phyloP scores from a whole-genome alignment of 1,140 invertebrate species.

The Leguminivora glycinivorella region DNA sequence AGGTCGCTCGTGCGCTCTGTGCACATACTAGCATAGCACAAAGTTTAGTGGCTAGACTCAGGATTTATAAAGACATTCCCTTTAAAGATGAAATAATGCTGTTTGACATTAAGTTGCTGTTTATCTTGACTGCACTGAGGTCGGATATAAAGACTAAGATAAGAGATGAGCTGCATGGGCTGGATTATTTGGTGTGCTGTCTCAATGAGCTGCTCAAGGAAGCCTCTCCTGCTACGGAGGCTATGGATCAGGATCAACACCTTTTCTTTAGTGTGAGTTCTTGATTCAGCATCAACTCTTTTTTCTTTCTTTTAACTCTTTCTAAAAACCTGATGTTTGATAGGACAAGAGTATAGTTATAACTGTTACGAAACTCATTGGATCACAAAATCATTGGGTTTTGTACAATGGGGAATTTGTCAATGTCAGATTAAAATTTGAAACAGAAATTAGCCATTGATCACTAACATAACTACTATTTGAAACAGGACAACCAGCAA shows the following conservation, averaged over 20 bases:
- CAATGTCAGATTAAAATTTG: too few species aligned
- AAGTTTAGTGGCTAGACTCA: slow-evolving; percentile 87
- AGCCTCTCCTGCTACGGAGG: slow-evolving; percentile 40
- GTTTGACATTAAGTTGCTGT: slow-evolving; percentile 93
- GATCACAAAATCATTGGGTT: too few species aligned
- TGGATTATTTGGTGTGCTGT: slow-evolving; percentile 89
- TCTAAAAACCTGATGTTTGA: too few species aligned
- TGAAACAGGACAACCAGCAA: slow-evolving; percentile 82
- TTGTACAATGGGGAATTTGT: too few species aligned
- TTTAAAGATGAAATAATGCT: slow-evolving; percentile 87
- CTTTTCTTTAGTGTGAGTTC: slow-evolving; percentile 51
- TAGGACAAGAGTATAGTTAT: too few species aligned
- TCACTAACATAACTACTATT: slow-evolving; percentile 24
- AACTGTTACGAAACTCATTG: too few species aligned
- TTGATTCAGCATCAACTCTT: background rate
- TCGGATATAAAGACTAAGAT: slow-evolving; percentile 85
- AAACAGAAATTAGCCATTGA: background rate
- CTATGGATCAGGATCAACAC: slow-evolving; percentile 46
- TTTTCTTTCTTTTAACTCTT: too few species aligned
- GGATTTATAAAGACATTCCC: slow-evolving; percentile 80
- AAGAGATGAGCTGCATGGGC: slow-evolving; percentile 88
- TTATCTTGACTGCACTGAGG: slow-evolving; percentile 91
- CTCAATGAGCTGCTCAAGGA: slow-evolving; percentile 86
- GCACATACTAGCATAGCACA: slow-evolving; percentile 86
- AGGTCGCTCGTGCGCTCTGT: slow-evolving; percentile 84